Evolutionary conservation across 1,140 invertebrate genomes (phyloP), one percentile per base, ranked within the genome.

Genomic region (Tetragnatha versicolor): DNA sequence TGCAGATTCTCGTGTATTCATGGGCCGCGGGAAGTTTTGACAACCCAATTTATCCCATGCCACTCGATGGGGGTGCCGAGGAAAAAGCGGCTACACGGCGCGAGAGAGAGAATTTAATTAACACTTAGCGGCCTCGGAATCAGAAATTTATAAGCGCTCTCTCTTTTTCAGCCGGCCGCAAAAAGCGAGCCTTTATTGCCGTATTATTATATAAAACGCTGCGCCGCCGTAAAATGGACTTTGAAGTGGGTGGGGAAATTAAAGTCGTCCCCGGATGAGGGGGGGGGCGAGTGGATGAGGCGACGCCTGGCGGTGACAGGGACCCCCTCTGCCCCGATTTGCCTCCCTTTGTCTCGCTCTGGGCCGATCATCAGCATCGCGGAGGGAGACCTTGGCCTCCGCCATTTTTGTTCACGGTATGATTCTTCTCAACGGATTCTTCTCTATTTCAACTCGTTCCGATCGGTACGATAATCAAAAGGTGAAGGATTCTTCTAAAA

Each of bases 91-190:
- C 12, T 22, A 37, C 27, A 63, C 22, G 22, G 35, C 3, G 2
- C 33, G 17, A 31, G 12, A 63, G 20, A 63, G 39, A 63, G 60
- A 37, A 37, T 42, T 35, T 37, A 63, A 63, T 42, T 37, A 63
- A 37, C 60, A 27, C 29, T 69, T 42, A 31, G 31, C 33, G 31
- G 20, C 66, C 42, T 27, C 31, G 17, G 33, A 53, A 69, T 69
- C 66, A 69, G 66, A 69, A 69, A 69, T 69, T 69, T 69, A 69
- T 69, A 69, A 69, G 39, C 25, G 60, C 20, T 35, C 53, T 58
- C 33, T 58, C 17, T 42, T 29, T 63, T 63, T 51, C 31, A 29
- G 33, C 60, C 33, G 60, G 49, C 31, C 17, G 60, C n/a, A 35
- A 39, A 63, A 63, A 69, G 33, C 27, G 39, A 29, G 1, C 17